These are phyloP conservation scores for Sinhomidia bicolor DNA, from an alignment of 2,888 invertebrate species.

Conservation along the genomic window DNA sequence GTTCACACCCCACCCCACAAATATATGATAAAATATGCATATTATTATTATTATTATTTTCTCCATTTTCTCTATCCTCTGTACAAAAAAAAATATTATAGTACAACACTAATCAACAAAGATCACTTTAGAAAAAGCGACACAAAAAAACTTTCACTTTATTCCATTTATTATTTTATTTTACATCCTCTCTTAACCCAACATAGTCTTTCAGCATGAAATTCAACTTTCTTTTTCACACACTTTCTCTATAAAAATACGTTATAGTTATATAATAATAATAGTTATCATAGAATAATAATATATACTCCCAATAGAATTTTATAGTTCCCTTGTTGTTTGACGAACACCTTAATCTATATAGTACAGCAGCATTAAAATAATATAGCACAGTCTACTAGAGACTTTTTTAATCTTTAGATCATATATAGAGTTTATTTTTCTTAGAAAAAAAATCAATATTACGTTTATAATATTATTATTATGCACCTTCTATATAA, in stretches of 20 bases:
- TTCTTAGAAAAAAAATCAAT: not conserved
- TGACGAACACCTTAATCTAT: slow-evolving; percentile 1
- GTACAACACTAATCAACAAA: slow-evolving; percentile 25
- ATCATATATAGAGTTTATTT: not conserved
- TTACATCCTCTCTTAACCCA: not conserved
- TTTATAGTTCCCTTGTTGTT: slow-evolving; percentile 4
- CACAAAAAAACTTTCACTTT: slow-evolving; percentile 42
- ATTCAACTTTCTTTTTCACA: not conserved
- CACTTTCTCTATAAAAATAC: not conserved
- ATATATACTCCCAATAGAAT: not conserved
- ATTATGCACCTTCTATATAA: not conserved
- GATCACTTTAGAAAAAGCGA: not conserved
- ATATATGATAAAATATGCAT: not conserved
- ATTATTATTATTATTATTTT: not conserved
- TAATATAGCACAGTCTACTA: slow-evolving; percentile 30
- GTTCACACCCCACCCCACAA: not conserved
- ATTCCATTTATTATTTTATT: not conserved
- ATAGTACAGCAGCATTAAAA: slow-evolving; percentile 18
- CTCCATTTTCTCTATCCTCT: not conserved
- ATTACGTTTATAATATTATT: not conserved
- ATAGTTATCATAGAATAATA: not conserved
- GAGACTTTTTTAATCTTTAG: not conserved
- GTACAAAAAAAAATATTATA: not conserved
- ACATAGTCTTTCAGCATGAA: not conserved
- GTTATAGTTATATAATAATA: no score